Evolutionary conservation across 1,140 invertebrate genomes (phyloP), one percentile per base, ranked within the genome.

Genomic region (Meloidogyne hapla): DNA sequence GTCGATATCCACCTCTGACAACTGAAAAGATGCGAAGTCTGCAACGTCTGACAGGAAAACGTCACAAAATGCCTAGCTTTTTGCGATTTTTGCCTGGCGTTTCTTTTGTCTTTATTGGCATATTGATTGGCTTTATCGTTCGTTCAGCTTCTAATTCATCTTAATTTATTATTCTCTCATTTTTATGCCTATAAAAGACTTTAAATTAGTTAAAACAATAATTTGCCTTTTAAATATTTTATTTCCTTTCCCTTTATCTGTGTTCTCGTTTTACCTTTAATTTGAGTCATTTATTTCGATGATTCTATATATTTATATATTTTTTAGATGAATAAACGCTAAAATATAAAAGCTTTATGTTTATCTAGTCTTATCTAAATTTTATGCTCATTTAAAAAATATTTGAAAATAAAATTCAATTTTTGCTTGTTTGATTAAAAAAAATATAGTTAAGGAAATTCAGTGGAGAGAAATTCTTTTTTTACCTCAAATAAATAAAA

Each of bases 1-100:
- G 68, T 33, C 80, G 80, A 28, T 81, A 81, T 68, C 80, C 80
- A 4, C 80, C 80, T 13, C 13, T 79, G 56, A 81, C 80, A 6
- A 25, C 21, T 2, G 63, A 79, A 56, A 81, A 81, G 48, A n/a
- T 80, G 40, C 65, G 38, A 33, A 79, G 76, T 28, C 73, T 80
- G 1, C 69, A 78, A n/a, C 65, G 68, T n/a, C 25, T 78, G 63
- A 77, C 76, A 21, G 64, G 63, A 26, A 80, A 45, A 12, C 77
- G 77, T 21, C 77, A 42, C 26, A 42, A 65, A 63, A 18, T 78
- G 23, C 77, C 77, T 1, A 61, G 38, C 15, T 69, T 65, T 25
- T n/a, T 80, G 23, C 23, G 40, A 26, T 9, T 68, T 71, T 18
- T 78, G 10, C 69, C 38, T 15, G 40, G 4, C 4, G 28, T 80